Percentiles rank a stretch among this genome's conserved stretches.
These are phyloP conservation scores for Oreotragus oreotragus DNA, from an alignment of 2,113 vertebrate species.

Conservation along the genomic window DNA sequence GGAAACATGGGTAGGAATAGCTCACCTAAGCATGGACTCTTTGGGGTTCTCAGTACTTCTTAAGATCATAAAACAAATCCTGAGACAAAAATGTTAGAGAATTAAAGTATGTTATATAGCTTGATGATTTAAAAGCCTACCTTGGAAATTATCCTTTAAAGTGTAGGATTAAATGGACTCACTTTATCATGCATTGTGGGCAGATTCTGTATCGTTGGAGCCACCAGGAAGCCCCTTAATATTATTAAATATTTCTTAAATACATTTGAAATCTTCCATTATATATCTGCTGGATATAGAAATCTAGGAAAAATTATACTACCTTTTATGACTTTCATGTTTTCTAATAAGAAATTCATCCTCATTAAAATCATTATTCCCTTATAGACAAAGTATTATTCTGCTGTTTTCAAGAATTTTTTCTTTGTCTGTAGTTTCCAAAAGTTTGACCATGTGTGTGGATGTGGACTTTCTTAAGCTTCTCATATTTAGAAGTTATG, in stretches of 20 bases:
- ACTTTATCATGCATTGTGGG: background rate
- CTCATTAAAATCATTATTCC: background rate
- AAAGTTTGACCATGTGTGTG: background rate
- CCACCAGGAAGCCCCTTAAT: background rate
- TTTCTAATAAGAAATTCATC: background rate
- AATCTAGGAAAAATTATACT: background rate
- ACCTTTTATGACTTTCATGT: background rate
- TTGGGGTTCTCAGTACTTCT: background rate
- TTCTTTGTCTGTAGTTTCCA: background rate
- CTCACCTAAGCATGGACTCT: background rate
- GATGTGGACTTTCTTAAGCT: background rate
- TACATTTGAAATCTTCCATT: background rate
- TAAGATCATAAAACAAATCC: background rate
- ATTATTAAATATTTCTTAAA: background rate
- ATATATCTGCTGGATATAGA: background rate
- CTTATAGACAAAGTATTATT: background rate
- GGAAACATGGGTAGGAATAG: background rate
- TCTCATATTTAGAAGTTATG: background rate
- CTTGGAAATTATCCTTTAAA: background rate
- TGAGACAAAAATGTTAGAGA: background rate
- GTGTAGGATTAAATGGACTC: background rate
- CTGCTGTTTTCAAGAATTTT: background rate
- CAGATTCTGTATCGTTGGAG: background rate
- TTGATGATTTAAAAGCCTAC: background rate
- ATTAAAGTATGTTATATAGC: background rate